phyloP scores from a whole-genome alignment of 92 coral and sea anemone genomes.

The Parazoanthus atlanticus region DNA sequence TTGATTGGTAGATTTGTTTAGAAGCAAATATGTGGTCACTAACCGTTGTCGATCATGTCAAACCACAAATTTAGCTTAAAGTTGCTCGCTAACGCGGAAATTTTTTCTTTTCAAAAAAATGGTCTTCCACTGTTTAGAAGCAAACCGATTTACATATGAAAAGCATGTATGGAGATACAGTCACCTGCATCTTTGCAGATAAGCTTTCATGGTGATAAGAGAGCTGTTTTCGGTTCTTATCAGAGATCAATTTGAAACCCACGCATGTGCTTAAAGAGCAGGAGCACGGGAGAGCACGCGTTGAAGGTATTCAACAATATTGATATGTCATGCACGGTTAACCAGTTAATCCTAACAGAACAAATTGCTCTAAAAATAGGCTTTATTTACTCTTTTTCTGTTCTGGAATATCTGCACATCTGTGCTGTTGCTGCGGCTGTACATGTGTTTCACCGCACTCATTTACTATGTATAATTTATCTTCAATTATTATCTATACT shows the following conservation, averaged over 20 bases:
- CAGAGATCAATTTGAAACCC: neutral
- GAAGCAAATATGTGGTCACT: too few species aligned
- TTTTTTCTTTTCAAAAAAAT: too few species aligned
- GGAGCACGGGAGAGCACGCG: neutral
- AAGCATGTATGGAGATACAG: neutral
- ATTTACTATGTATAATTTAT: too few species aligned
- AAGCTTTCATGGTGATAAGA: neutral
- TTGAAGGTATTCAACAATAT: too few species aligned
- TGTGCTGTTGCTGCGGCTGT: neutral
- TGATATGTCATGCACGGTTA: neutral
- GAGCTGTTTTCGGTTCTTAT: neutral
- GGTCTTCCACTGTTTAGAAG: too few species aligned
- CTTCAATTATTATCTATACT: neutral
- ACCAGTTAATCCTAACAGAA: neutral
- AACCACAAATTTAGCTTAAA: too few species aligned
- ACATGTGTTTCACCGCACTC: neutral
- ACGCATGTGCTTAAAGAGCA: neutral
- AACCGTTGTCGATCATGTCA: too few species aligned
- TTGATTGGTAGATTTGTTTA: too few species aligned
- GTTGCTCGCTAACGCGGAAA: too few species aligned
- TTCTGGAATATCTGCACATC: neutral
- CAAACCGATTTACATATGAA: neutral
- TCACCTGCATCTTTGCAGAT: neutral
- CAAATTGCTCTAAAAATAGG: neutral
- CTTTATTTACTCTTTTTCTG: neutral